Evolutionary conservation across 2,888 invertebrate species (phyloP).

Genomic region (Sarcophaga variegata): DNA sequence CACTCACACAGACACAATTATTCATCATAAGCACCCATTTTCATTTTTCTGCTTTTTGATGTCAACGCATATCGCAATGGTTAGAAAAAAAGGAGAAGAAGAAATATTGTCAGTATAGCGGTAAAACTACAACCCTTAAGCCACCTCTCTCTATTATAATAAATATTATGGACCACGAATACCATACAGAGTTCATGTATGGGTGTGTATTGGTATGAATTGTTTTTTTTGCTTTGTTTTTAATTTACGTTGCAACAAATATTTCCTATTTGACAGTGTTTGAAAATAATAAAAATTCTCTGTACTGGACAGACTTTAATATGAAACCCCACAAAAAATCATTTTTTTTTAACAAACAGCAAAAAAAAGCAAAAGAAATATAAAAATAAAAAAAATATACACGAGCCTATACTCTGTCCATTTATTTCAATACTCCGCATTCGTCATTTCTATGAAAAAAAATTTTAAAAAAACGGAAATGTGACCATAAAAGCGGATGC

Average conservation of each 20-base stretch:
- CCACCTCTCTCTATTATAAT: neutral
- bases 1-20: slow-evolving; percentile 62
- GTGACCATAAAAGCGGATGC: slow-evolving; percentile 77
- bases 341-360: slow-evolving; percentile 13
- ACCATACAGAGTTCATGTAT: slow-evolving; percentile 10
- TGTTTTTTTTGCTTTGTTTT: no score
- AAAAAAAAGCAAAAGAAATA: no score
- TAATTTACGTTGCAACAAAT: slow-evolving; percentile 54
- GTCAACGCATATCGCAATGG: slow-evolving; percentile 42
- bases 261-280: slow-evolving; percentile 55
- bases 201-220: no score
- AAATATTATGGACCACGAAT: slow-evolving; percentile 54
- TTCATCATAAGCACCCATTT: slow-evolving; percentile 69
- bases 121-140: neutral
- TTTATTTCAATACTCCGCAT: slow-evolving; percentile 51
- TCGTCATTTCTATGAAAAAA: slow-evolving; percentile 7
- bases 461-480: slow-evolving; percentile 73
- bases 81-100: slow-evolving; percentile 10
- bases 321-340: slow-evolving; percentile 46
- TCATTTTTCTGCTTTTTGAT: slow-evolving; percentile 62
- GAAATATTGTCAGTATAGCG: no score
- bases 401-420: slow-evolving; percentile 53
- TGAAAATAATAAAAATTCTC: slow-evolving; percentile 35
- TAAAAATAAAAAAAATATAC: neutral
- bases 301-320: slow-evolving; percentile 33